Evolutionary conservation across 2,797 vertebrate genomes (phyloP), one percentile per base, ranked within the genome.

Genomic region (Threskiornis aethiopicus): DNA sequence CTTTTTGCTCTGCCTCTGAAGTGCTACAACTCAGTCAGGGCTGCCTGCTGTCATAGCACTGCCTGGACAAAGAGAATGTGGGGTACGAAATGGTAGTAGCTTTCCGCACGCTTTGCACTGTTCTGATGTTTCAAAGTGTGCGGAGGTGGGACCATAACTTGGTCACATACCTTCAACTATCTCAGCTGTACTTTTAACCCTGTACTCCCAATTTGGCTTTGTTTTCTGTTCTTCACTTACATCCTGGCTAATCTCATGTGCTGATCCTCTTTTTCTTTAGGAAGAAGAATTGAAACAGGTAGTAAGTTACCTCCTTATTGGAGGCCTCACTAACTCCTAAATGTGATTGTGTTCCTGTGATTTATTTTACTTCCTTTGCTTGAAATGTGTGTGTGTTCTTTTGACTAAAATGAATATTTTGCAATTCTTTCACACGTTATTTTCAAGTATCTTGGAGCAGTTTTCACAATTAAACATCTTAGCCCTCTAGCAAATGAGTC

Each of bases 281-380:
- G 99, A 99, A 97, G 99, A 99, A 98, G 99, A 99, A 97, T 87
- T 97, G 97, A 99, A 98, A 97, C 98, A 98, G 98, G 98, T 98
- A 98, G 99, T 99, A 99, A 99, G 98, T 99, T 97, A 96, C 84
- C 96, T 97, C 73, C 89, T 84, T 96, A 84, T 80, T 96, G 96
- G 90, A 96, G 97, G 90, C 89, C 92, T 97, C 94, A 98, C 98
- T 98, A 98, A 98, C 96, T 89, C 62, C 67, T 92, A 67, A 94
- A 85, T 94, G 83, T 93, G 94, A 44, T 91, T 97, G 96, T 96
- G 84, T 80, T 97, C 95, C 93, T 95, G 92, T 97, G 46, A 78
- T 96, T 91, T 96, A 78, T 97, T 92, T 93, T 96, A 71, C 82
- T 97, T 94, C 95, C 79, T 96, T 95, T 97, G 97, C 97, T 97